phyloP scores from a whole-genome alignment of 2,113 vertebrate species.

The Myotis lucifugus region DNA sequence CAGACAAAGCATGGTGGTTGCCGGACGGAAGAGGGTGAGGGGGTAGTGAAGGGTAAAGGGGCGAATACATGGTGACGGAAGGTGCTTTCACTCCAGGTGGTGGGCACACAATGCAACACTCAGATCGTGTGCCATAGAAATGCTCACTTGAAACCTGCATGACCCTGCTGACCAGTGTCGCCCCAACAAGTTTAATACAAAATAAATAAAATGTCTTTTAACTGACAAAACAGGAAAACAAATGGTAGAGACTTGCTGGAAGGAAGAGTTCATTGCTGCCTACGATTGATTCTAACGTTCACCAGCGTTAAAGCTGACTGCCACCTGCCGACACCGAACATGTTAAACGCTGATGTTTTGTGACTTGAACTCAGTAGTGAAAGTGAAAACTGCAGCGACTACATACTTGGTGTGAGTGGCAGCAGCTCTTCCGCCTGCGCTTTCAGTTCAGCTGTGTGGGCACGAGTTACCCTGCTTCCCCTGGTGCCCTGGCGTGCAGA shows the following conservation, averaged over 20 bases:
- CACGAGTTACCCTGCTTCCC: neutral
- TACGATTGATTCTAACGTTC: slow-evolving; percentile 35
- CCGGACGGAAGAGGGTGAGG: too few species aligned
- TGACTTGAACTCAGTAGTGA: neutral
- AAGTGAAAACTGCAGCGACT: slow-evolving; percentile 10
- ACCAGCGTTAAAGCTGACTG: neutral
- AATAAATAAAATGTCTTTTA: too few species aligned
- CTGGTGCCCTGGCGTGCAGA: neutral
- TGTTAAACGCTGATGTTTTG: slow-evolving; percentile 31
- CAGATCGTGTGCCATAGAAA: too few species aligned
- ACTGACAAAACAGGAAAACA: neutral
- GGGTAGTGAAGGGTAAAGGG: too few species aligned
- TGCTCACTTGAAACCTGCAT: too few species aligned
- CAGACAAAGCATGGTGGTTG: too few species aligned
- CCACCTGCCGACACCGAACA: neutral
- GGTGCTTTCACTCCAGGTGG: too few species aligned
- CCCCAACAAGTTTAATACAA: too few species aligned
- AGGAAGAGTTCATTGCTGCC: neutral
- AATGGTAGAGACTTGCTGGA: neutral
- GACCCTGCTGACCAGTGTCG: too few species aligned
- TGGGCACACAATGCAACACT: too few species aligned
- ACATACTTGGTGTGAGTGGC: slow-evolving; percentile 13
- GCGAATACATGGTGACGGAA: too few species aligned
- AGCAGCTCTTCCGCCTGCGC: neutral
- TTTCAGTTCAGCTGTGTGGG: slow-evolving; percentile 11